Base-by-base conservation (phyloP, 2,797 vertebrate genomes). In the Serranus cabrilla region DNA sequence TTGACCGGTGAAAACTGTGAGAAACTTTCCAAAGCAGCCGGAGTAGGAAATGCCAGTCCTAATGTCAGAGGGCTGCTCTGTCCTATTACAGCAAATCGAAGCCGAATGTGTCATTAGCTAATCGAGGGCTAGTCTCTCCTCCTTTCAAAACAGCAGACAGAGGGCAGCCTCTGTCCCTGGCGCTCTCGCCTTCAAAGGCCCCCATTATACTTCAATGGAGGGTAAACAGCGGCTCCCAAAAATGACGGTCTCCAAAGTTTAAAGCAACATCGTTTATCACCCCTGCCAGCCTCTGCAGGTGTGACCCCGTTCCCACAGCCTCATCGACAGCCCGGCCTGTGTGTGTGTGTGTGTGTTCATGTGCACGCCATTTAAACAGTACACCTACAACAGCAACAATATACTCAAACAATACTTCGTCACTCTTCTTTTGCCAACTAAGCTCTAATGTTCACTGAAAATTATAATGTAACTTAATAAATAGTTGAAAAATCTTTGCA, bases 241-340 rank as follows among this genome's bases (percentile, higher is more conserved):
- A 94, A 90, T 91, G 93, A 89, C 79, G 87, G 84, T 91, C 90
- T 94, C 91, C 84, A 85, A 88, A 93, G 91, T 94, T 96, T 96
- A 96, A 96, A 95, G 93, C 95, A 96, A 96, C 92, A 93, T 95
- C 91, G 85, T 96, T 96, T 96, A 95, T 97, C 96, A 95, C 69
- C 71, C 7, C 87, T 85, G 87, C 88, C 91, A 93, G 89, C 80
- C 86, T 54, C 89, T 94, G 92, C 94, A 97, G 95, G 94, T 95
- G 93, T 95, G 96, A 95, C 94, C 95, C 83, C 83, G 70, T 95
- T 95, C 93, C 90, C 92, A 62, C 84, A 86, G 90, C 90, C 75
- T 91, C 87, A 89, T 84, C 79, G 6, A 63, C 66, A 76, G 78
- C 50, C 39, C 12, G 10, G 77, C 14, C 69, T 6, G 5, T 67